phyloP scores from a whole-genome alignment of 2,113 vertebrate genomes.

The Mus spicilegus region DNA sequence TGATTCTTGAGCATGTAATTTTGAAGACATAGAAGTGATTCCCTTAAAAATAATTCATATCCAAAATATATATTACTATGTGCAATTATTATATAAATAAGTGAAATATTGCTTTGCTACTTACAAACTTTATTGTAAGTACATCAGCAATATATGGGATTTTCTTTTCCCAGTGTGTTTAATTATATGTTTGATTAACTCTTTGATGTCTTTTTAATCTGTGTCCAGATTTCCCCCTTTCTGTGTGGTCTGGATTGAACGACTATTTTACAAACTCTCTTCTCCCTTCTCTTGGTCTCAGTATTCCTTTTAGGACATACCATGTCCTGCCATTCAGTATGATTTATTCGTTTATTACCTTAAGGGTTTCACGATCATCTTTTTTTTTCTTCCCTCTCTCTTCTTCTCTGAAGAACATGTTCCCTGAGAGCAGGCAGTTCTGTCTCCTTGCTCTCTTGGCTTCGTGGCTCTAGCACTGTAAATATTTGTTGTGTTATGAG shows the following conservation, averaged over 20 bases:
- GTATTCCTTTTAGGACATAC: not conserved
- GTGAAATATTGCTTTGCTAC: not conserved
- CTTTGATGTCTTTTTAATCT: not conserved
- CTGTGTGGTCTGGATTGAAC: not conserved
- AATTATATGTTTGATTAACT: not conserved
- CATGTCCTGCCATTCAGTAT: not conserved
- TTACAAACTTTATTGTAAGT: not conserved
- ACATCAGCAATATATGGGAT: not conserved
- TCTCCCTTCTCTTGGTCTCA: not conserved
- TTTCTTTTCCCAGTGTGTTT: not conserved
- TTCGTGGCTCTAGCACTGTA: not conserved
- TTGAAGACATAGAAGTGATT: constrained; percentile 33
- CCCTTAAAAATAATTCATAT: not conserved
- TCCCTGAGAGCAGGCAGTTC: not conserved
- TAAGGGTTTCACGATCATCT: not conserved
- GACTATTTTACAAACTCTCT: not conserved
- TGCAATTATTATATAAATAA: not conserved
- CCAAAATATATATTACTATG: constrained; percentile 10
- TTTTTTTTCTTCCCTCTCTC: not conserved
- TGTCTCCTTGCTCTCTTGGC: not conserved
- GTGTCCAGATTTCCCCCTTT: not conserved
- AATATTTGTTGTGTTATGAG: not conserved
- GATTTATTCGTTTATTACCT: not conserved
- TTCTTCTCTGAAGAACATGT: rapidly evolving
- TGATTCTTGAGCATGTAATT: not conserved